These are phyloP conservation scores for Drosophila atroscutellata DNA, from an alignment of 2,888 invertebrate species.

Conservation along the genomic window DNA sequence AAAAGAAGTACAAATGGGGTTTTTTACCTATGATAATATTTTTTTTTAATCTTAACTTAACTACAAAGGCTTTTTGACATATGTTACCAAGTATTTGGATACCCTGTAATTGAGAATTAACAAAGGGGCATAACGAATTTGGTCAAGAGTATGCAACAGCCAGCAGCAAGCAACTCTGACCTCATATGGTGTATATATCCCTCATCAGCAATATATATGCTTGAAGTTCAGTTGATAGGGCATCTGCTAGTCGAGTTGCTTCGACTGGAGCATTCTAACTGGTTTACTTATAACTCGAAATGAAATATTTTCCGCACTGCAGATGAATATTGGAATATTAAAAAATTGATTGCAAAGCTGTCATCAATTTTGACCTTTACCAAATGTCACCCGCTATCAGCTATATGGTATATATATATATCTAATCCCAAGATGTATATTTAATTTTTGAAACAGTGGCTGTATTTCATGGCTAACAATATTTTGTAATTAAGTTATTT, in stretches of 20 bases:
- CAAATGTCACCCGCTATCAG: background rate
- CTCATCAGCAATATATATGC: background rate
- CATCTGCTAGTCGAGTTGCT: background rate
- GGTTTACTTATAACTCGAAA: background rate
- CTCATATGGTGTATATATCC: background rate
- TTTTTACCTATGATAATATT: background rate
- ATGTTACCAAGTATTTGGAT: background rate
- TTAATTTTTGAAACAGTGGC: background rate
- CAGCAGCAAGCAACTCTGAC: accelerated
- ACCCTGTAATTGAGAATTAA: background rate
- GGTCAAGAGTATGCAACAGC: background rate
- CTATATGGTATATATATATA: background rate
- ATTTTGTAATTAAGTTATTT: constrained; percentile 7
- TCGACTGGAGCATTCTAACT: background rate
- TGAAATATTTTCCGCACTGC: background rate
- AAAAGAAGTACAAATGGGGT: background rate
- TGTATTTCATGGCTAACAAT: background rate
- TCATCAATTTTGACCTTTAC: background rate
- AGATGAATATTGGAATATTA: background rate
- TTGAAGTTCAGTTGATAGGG: background rate
- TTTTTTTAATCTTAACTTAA: background rate
- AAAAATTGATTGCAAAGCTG: background rate
- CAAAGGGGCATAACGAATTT: background rate
- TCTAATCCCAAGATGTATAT: background rate
- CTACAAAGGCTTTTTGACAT: background rate